Evolutionary conservation across 92 coral and sea anemone genomes (phyloP), one percentile per base, ranked within the genome.

Genomic region (Epizoanthus rinbou): DNA sequence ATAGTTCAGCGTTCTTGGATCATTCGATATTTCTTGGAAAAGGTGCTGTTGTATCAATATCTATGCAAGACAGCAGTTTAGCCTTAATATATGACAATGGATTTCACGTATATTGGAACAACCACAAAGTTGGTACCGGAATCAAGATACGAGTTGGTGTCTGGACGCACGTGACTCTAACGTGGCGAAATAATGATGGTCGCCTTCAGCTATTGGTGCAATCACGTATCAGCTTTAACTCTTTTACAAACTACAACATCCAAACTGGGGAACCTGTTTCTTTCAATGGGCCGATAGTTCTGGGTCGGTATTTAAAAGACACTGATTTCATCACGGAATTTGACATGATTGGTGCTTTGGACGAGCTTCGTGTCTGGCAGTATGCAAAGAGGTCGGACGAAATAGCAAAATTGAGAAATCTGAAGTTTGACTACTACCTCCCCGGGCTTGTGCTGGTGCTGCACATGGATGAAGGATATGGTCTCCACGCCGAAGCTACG

Each of bases 121-220:
- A 50, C 25, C 65, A 90, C 57, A 52, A 24, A 19, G 63, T 86
- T 28, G 25, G 58, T 2, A 86, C 93, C 8, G 84, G 86, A 60
- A 31, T 90, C 15, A 80, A 74, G 21, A n/a, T 87, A 33, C 67
- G 52, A 3, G 73, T 71, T 39, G 84, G 90, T 17, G 18, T 65
- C n/a, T 90, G 93, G 93, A 54, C 84, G 5, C 93, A 90, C 57
- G 50, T 90, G 37, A 57, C 88, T 6, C 21, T 90, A 37, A 69
- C 93, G 23, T 90, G 93, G 93, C 69, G 93, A 79, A 90, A 39
- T 41, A 87, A 74, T n/a, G 93, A 90, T 80, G 93, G 93, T 4
- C 88, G 88, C 39, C 24, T 90, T 47, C 88, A 86, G 52, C 69
- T 90, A 18, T 24, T 90, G 45, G 69, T 74, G 18, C 58, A 78